These are phyloP conservation scores for Ophion ventricosus DNA, from an alignment of 2,888 invertebrate species.

Conservation along the genomic window DNA sequence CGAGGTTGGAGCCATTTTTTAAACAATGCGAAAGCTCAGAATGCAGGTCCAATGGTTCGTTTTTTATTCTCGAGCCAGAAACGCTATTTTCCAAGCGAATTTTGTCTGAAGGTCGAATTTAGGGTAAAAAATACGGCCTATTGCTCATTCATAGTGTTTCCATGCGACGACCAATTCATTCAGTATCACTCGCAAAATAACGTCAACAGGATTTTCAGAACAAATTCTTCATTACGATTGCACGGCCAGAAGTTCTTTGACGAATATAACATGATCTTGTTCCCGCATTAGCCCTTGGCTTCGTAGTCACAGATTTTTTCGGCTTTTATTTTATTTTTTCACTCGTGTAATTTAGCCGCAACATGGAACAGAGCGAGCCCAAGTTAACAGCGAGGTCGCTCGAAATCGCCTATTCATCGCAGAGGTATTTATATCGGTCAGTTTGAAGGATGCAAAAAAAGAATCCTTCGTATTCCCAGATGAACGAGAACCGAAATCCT, in stretches of 20 bases:
- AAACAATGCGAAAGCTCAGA: too few species aligned
- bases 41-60: neutral
- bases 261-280: conserved; percentile 26
- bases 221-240: conserved; percentile 17
- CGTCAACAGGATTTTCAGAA: neutral
- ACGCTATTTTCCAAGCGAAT: neutral
- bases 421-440: conserved; percentile 22
- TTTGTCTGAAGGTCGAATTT: neutral
- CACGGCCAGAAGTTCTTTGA: conserved; percentile 6
- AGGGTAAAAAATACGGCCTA: neutral
- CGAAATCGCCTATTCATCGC: conserved; percentile 23
- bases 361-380: conserved; percentile 18
- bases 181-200: neutral
- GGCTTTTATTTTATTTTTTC: conserved; percentile 18
- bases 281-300: neutral
- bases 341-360: conserved; percentile 20
- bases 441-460: conserved; percentile 18
- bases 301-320: conserved; percentile 12
- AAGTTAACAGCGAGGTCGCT: conserved; percentile 20
- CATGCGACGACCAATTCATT: conserved; percentile 19
- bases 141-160: neutral
- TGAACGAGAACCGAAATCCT: neutral
- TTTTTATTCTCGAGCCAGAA: neutral
- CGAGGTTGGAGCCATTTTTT: too few species aligned
- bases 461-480: neutral